Percentiles rank a stretch among this genome's conserved stretches.
Evolutionary conservation across 2,888 invertebrate species (phyloP).

Genomic region (Leucophora obtusa): DNA sequence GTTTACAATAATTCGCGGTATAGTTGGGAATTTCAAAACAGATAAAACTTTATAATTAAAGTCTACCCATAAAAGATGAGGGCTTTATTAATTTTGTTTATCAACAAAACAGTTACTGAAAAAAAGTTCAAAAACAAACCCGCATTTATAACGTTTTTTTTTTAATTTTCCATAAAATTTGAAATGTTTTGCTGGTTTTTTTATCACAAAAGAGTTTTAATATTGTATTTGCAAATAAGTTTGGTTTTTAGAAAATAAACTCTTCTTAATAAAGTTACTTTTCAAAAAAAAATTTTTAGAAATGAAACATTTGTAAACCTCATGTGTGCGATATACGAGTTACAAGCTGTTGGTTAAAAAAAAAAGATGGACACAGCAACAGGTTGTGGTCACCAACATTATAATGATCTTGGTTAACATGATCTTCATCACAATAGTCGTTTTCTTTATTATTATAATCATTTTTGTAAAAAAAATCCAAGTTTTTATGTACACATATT

Average conservation of each 20-base stretch:
- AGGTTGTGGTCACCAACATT: constrained; percentile 1
- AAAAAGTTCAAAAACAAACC: background rate
- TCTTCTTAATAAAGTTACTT: background rate
- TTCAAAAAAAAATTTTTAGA: constrained; percentile 7
- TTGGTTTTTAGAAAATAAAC: background rate
- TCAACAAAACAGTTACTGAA: background rate
- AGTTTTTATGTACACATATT: constrained; percentile 20
- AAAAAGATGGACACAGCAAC: constrained; percentile 1
- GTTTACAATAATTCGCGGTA: background rate
- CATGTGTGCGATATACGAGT: constrained; percentile 17
- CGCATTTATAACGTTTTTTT: background rate
- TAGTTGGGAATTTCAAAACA: background rate
- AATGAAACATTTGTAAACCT: constrained; percentile 21
- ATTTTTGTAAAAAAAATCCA: constrained; percentile 2
- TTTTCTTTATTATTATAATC: constrained; percentile 11
- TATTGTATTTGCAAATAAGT: background rate
- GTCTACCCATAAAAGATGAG: background rate
- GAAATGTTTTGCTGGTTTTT: too few relatives aligned
- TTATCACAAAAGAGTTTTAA: background rate
- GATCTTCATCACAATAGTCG: background rate
- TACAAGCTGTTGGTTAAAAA: constrained; percentile 10
- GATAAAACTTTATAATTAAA: background rate
- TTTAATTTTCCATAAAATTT: background rate
- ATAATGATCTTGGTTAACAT: constrained; percentile 3
- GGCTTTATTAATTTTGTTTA: background rate